Conservation (phyloP, 2,797 vertebrate genomes). For the Nyctibius grandis region DNA sequence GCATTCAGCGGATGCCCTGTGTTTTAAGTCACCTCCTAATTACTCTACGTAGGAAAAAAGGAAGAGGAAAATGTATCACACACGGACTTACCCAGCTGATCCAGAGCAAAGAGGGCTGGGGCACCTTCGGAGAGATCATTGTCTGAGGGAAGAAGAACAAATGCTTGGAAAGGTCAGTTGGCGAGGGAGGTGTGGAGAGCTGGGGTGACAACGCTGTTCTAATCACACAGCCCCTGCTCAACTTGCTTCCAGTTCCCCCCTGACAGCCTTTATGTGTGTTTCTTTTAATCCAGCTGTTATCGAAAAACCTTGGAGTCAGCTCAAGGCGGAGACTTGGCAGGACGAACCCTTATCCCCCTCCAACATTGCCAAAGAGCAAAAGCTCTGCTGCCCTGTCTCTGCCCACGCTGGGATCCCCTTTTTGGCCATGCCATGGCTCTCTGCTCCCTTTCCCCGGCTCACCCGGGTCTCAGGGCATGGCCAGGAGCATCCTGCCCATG, state of each 20-base stretch:
- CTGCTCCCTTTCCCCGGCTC: background rate
- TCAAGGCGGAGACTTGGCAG: background rate
- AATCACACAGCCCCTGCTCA: background rate
- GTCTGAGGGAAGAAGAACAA: conserved; percentile 64
- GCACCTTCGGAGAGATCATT: conserved; percentile 65
- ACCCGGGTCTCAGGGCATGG: background rate
- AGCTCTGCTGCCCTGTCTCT: background rate
- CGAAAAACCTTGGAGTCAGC: background rate
- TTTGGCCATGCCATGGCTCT: background rate
- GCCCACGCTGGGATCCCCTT: background rate
- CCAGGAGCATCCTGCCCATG: background rate
- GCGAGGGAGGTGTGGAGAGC: background rate
- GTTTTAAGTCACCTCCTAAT: background rate
- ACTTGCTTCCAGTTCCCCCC: background rate
- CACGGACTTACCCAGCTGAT: conserved; percentile 72
- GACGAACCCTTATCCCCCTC: background rate
- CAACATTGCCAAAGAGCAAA: background rate
- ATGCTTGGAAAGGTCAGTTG: background rate
- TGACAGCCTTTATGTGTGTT: background rate
- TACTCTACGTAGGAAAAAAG: background rate
- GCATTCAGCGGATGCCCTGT: background rate
- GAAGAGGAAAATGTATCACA: background rate
- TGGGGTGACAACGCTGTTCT: background rate
- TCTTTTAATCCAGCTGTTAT: background rate
- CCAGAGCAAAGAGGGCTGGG: conserved; percentile 53